These are phyloP conservation scores for Cyprinodon tularosa DNA, from an alignment of 2,113 vertebrate species.

Conservation along the genomic window DNA sequence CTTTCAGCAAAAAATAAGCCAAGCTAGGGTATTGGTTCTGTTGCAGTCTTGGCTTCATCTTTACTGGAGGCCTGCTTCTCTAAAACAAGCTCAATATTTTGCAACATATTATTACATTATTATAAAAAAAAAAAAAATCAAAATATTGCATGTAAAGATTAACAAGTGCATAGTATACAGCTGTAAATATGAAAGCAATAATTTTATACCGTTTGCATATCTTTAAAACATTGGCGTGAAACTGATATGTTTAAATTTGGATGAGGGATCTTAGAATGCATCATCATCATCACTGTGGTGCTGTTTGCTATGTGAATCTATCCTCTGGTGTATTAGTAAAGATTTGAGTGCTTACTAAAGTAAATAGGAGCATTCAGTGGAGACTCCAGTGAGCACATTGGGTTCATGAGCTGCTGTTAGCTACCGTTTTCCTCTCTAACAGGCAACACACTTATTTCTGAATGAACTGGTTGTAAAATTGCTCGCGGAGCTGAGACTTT, in stretches of 20 bases:
- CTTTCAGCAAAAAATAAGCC: no score
- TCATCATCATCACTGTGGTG: not conserved
- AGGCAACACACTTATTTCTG: not conserved
- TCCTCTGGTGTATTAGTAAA: slow-evolving; percentile 17
- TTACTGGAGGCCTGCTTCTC: no score
- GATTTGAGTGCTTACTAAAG: slow-evolving; percentile 5
- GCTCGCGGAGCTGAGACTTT: not conserved
- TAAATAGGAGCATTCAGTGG: slow-evolving; percentile 23
- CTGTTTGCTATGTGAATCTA: not conserved
- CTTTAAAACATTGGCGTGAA: not conserved
- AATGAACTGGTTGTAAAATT: not conserved
- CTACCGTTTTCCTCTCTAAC: not conserved
- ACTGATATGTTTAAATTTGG: not conserved
- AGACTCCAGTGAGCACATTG: slow-evolving; percentile 3
- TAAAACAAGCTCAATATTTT: no score
- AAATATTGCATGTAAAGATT: no score
- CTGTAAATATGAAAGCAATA: no score
- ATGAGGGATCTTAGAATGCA: not conserved
- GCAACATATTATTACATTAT: no score
- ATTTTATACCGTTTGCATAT: not conserved
- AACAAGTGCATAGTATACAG: no score
- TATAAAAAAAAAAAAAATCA: no score
- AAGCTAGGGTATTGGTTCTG: no score
- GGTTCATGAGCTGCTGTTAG: slow-evolving; percentile 16
- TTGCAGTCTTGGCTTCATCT: no score